Percentiles rank a stretch among this genome's conserved stretches.
Evolutionary conservation across 2,888 invertebrate genomes (phyloP).

Genomic region (Hypomecis atomaria): DNA sequence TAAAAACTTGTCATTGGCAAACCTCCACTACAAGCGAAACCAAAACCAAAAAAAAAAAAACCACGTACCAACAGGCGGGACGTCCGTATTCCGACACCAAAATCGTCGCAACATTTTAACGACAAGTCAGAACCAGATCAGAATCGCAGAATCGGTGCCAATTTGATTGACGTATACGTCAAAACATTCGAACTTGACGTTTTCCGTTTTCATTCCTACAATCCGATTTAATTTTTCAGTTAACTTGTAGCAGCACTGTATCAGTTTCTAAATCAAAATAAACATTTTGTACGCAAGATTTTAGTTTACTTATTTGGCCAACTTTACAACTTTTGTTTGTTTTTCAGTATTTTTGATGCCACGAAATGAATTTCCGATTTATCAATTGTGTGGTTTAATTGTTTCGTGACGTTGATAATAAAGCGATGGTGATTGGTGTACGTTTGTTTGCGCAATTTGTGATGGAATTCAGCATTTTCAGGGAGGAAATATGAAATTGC

Average conservation of each 20-base stretch:
- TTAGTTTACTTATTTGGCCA: neutral
- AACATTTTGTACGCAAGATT: neutral
- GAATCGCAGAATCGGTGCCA: slow-evolving; percentile 18
- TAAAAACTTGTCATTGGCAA: too few species aligned
- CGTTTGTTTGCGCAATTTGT: slow-evolving; percentile 10
- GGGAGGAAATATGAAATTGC: neutral
- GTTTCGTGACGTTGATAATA: slow-evolving; percentile 16
- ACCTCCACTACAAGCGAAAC: too few species aligned
- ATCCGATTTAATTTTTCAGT: neutral
- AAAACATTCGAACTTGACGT: slow-evolving; percentile 12
- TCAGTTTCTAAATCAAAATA: neutral
- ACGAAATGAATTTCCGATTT: slow-evolving; percentile 13
- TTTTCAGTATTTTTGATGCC: slow-evolving; percentile 13
- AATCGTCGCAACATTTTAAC: slow-evolving; percentile 31
- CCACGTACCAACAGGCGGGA: neutral
- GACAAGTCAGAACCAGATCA: slow-evolving; percentile 19
- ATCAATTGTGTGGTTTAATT: slow-evolving; percentile 21
- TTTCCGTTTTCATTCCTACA: neutral
- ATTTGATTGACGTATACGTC: slow-evolving; percentile 29
- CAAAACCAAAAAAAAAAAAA: too few species aligned
- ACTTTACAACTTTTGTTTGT: neutral
- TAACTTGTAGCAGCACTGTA: neutral
- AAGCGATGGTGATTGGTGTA: slow-evolving; percentile 11
- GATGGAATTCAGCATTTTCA: neutral
- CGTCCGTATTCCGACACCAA: slow-evolving; percentile 13